These are phyloP conservation scores for Hypolimnas misippus DNA, from an alignment of 2,888 invertebrate species.

Conservation along the genomic window DNA sequence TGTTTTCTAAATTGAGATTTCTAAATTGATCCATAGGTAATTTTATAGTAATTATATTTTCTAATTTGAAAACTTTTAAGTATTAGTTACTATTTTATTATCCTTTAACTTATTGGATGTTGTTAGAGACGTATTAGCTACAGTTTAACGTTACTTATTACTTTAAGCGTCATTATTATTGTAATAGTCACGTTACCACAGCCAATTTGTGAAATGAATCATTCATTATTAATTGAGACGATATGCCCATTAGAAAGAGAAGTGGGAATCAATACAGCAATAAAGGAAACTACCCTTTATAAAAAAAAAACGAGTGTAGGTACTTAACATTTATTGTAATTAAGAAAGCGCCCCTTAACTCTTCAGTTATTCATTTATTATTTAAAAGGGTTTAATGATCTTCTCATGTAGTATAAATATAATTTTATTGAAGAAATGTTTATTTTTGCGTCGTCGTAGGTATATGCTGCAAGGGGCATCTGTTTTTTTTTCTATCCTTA, in stretches of 20 bases:
- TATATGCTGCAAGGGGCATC: conserved; percentile 1
- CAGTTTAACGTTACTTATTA: no score
- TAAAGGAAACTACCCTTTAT: background rate
- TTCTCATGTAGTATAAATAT: background rate
- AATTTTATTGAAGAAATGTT: background rate
- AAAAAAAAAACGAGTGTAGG: background rate
- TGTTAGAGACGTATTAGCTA: no score
- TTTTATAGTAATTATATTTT: background rate
- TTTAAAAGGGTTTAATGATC: background rate
- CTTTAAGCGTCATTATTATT: background rate
- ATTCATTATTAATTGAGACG: background rate
- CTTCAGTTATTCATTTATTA: background rate
- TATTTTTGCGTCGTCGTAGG: conserved; percentile 18
- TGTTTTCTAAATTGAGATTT: background rate
- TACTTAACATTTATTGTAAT: background rate
- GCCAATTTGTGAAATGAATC: background rate
- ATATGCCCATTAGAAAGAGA: background rate
- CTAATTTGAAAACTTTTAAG: background rate
- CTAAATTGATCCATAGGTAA: background rate
- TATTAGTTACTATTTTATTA: no score
- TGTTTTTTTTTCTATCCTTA: conserved; percentile 30
- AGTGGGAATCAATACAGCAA: background rate
- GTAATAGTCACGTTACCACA: background rate
- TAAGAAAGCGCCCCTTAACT: background rate
- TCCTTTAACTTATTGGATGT: no score